These are phyloP conservation scores for Vombatus ursinus DNA, from an alignment of 2,113 vertebrate genomes.

Conservation along the genomic window DNA sequence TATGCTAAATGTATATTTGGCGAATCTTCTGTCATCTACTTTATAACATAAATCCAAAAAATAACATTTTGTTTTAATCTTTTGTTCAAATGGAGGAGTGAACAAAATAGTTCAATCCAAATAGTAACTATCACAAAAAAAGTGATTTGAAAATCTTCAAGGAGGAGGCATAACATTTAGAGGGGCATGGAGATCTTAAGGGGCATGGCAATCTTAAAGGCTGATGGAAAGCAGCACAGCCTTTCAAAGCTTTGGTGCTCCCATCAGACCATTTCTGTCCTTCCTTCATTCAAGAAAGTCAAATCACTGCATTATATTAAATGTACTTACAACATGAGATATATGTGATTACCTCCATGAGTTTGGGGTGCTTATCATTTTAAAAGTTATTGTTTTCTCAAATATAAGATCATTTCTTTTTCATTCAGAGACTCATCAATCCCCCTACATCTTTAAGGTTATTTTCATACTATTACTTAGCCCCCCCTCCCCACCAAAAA, in stretches of 20 bases:
- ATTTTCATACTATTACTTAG: conserved; percentile 54
- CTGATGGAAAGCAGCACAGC: not conserved
- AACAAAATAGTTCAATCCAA: conserved; percentile 8
- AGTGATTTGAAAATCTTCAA: not conserved
- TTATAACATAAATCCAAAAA: conserved; percentile 10
- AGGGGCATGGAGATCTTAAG: not conserved
- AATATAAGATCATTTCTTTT: conserved; percentile 36
- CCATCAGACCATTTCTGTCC: conserved; percentile 41
- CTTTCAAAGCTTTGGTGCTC: conserved; percentile 39
- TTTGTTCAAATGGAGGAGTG: conserved; percentile 8
- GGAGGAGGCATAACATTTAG: not conserved
- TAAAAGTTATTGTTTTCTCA: conserved; percentile 34
- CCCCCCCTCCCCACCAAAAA: conserved; percentile 3
- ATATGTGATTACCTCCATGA: conserved; percentile 15
- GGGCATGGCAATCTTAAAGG: not conserved
- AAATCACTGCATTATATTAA: conserved; percentile 30
- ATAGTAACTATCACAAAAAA: not conserved
- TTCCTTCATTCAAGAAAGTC: conserved; percentile 47
- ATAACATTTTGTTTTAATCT: not conserved
- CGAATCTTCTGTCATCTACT: not conserved
- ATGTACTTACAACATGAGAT: not conserved
- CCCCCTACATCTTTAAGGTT: not conserved
- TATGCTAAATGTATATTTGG: not conserved
- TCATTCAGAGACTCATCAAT: not conserved
- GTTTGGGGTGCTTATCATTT: conserved; percentile 44